Conservation (phyloP, 2,888 invertebrate genomes). For the Xestia rhomboidea region DNA sequence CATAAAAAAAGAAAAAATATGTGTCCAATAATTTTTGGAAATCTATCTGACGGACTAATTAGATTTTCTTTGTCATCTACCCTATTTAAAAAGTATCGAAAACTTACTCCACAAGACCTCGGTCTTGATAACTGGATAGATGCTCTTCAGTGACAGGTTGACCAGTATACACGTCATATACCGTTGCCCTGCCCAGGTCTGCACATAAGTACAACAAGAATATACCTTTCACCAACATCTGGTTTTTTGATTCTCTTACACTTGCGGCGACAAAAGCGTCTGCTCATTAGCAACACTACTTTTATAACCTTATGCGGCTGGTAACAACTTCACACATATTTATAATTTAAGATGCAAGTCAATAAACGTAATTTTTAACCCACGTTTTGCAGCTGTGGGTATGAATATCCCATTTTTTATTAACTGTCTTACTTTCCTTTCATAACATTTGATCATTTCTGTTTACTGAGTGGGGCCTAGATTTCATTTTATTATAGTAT, state of each 20-base stretch:
- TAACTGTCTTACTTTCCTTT: background rate
- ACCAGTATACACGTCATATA: constrained; percentile 3
- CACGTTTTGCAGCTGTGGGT: constrained; percentile 7
- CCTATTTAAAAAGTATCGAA: background rate
- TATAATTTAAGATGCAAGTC: constrained; percentile 32
- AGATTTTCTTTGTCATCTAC: no score
- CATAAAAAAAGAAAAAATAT: no score
- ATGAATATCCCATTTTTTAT: background rate
- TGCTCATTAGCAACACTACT: constrained; percentile 6
- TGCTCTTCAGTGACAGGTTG: background rate
- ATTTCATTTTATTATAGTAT: background rate
- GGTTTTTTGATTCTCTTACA: constrained; percentile 22
- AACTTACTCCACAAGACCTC: constrained; percentile 29
- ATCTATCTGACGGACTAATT: no score
- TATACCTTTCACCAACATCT: constrained; percentile 37
- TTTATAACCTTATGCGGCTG: constrained; percentile 24
- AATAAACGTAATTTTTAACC: constrained; percentile 39
- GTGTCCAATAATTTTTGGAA: no score
- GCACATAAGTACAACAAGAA: constrained; percentile 34
- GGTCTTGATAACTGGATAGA: constrained; percentile 6
- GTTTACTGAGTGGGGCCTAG: background rate
- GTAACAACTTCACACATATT: constrained; percentile 15
- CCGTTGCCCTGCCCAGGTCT: constrained; percentile 2
- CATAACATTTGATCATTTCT: background rate
- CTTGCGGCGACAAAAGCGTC: constrained; percentile 21